phyloP scores from a whole-genome alignment of 53 echinoderm and acorn worm genomes.

The Mesocentrotus franciscanus region DNA sequence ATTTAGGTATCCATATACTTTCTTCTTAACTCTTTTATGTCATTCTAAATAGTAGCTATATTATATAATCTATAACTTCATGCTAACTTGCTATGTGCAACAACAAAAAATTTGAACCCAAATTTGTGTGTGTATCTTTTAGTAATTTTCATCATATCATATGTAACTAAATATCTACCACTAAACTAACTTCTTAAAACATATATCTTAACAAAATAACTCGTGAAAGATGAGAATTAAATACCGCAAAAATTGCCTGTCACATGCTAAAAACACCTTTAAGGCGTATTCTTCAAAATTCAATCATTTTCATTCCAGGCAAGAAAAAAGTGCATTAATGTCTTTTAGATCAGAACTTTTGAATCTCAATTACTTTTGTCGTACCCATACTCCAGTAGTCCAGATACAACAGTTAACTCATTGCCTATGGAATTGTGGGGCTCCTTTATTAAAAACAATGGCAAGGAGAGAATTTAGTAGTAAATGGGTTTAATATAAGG shows the following conservation, averaged over 20 bases:
- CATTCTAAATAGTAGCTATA: background rate
- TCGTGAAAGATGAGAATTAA: background rate
- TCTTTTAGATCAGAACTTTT: no score
- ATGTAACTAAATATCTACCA: background rate
- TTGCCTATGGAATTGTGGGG: no score
- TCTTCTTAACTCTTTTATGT: background rate
- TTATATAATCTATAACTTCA: background rate
- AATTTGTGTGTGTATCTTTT: background rate
- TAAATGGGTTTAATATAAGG: no score
- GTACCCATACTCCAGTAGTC: no score
- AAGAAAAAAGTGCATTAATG: no score
- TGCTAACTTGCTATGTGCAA: background rate
- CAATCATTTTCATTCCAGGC: no score
- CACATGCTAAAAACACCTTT: no score
- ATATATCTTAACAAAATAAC: background rate
- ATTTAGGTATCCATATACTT: background rate
- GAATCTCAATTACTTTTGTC: no score
- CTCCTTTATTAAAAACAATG: no score
- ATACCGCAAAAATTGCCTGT: background rate
- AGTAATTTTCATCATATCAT: background rate
- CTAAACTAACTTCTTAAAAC: background rate
- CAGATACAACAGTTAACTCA: no score
- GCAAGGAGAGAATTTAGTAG: no score
- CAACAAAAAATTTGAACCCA: background rate
- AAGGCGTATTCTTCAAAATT: background rate